Conservation (phyloP, 2,113 vertebrate genomes). For the Maccullochella peelii region DNA sequence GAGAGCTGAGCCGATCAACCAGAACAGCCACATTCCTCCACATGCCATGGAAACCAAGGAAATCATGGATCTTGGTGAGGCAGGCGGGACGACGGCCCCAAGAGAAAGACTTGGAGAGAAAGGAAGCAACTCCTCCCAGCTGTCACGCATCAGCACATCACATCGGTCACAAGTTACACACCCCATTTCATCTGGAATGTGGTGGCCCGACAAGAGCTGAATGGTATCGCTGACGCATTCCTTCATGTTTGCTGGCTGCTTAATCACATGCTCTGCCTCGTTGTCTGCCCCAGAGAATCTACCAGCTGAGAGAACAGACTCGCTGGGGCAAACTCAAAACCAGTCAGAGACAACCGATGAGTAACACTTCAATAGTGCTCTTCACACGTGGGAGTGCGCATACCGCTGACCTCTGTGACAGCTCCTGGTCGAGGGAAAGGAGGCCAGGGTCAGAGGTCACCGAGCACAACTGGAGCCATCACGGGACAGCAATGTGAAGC, state of each 20-base stretch:
- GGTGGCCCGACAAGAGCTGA: slow-evolving; percentile 46
- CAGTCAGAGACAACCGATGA: background rate
- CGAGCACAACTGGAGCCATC: slow-evolving; percentile 62
- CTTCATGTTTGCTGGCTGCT: slow-evolving; percentile 46
- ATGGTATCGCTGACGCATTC: slow-evolving; percentile 70
- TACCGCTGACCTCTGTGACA: slow-evolving; percentile 43
- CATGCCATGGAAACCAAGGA: slow-evolving; percentile 50
- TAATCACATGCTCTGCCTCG: slow-evolving; percentile 56
- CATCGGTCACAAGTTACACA: slow-evolving; percentile 78
- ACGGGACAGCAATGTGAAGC: slow-evolving; percentile 64
- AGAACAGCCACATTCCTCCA: slow-evolving; percentile 71
- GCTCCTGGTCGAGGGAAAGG: slow-evolving; percentile 25
- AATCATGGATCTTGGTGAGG: slow-evolving; percentile 38
- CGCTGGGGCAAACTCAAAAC: background rate
- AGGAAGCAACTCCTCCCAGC: slow-evolving; percentile 67
- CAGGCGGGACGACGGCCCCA: slow-evolving; percentile 1
- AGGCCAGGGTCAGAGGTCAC: slow-evolving; percentile 68
- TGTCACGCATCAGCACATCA: slow-evolving; percentile 71
- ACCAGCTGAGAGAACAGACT: slow-evolving; percentile 14
- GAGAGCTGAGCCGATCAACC: slow-evolving; percentile 55
- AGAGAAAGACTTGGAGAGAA: slow-evolving; percentile 54
- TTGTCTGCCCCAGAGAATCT: slow-evolving; percentile 40
- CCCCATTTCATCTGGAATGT: slow-evolving; percentile 74
- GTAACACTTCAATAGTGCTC: background rate
- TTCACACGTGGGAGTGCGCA: slow-evolving; percentile 4